These are phyloP conservation scores for Pseudorasbora parva DNA, from an alignment of 2,113 vertebrate species.

Conservation along the genomic window DNA sequence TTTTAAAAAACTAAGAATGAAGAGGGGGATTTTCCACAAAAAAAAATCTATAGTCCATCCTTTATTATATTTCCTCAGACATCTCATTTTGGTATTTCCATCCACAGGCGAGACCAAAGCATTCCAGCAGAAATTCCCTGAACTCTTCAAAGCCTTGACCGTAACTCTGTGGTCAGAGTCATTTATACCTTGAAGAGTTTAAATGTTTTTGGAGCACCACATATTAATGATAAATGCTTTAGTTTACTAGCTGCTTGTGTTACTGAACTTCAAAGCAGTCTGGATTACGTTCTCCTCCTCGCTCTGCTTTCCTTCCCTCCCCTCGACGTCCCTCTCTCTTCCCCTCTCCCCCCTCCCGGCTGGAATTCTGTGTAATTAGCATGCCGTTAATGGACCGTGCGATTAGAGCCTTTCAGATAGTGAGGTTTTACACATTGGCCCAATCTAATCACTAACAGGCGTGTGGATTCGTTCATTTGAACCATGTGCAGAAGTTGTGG, in stretches of 20 bases:
- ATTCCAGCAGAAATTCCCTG: conserved; percentile 15
- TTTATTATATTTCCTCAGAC: conserved; percentile 29
- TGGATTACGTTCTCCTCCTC: background rate
- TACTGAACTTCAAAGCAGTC: conserved; percentile 53
- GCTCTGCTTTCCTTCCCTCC: background rate
- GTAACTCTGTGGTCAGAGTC: conserved; percentile 22
- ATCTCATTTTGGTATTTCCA: background rate
- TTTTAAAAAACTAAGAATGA: background rate
- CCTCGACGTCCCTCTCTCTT: background rate
- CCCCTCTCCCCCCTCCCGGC: conserved; percentile 42
- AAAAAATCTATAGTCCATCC: conserved; percentile 19
- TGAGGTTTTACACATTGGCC: conserved; percentile 56
- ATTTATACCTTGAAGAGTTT: conserved; percentile 28
- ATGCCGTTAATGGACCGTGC: conserved; percentile 60
- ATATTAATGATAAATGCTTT: conserved; percentile 43
- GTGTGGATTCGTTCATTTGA: conserved; percentile 47
- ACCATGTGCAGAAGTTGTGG: conserved; percentile 44
- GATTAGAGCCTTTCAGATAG: conserved; percentile 63
- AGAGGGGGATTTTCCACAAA: conserved; percentile 8
- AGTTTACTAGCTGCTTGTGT: conserved; percentile 41
- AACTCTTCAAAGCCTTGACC: conserved; percentile 27
- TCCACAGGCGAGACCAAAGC: conserved; percentile 18
- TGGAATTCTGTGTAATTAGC: conserved; percentile 61
- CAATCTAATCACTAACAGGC: conserved; percentile 55
- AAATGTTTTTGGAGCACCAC: conserved; percentile 17